phyloP scores from a whole-genome alignment of 1,140 invertebrate species.

The Hypothenemus hampei region DNA sequence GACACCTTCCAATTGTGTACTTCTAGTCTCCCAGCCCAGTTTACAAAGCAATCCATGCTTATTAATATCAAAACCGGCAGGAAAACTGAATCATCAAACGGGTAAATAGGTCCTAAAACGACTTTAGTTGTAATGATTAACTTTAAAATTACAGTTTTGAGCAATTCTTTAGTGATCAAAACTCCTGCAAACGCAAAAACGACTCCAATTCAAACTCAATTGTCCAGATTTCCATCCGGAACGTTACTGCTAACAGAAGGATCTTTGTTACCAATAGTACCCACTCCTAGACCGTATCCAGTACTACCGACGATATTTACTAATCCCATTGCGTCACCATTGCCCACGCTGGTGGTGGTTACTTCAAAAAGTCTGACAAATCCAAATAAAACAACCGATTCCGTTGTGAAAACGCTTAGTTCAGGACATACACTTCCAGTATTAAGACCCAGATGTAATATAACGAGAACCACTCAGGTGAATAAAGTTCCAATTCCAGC shows the following conservation, averaged over 20 bases:
- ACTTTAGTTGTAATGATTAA: background rate
- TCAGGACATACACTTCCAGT: background rate
- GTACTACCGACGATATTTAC: constrained; percentile 19
- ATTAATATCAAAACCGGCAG: constrained; percentile 29
- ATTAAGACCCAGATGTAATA: constrained; percentile 39
- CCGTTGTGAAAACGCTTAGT: background rate
- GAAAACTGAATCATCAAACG: constrained; percentile 24
- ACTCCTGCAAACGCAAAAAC: constrained; percentile 31
- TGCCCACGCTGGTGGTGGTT: constrained; percentile 26
- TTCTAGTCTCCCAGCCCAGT: constrained; percentile 28
- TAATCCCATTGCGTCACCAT: constrained; percentile 15
- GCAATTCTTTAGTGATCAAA: constrained; percentile 31
- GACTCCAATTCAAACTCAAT: constrained; percentile 4
- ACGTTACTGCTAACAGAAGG: constrained; percentile 41
- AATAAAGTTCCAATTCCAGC: constrained; percentile 69
- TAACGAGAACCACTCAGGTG: constrained; percentile 59
- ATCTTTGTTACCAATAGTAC: constrained; percentile 35
- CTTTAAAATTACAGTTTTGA: constrained; percentile 27
- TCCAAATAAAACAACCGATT: too few species aligned
- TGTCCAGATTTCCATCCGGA: constrained; percentile 33
- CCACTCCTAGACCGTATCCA: constrained; percentile 22
- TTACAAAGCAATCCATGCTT: constrained; percentile 30
- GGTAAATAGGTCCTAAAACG: constrained; percentile 10
- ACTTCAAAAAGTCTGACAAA: constrained; percentile 6
- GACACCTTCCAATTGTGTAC: constrained; percentile 27